These are phyloP conservation scores for Lepidonotus clava DNA, from an alignment of 2,888 invertebrate species.

Conservation along the genomic window DNA sequence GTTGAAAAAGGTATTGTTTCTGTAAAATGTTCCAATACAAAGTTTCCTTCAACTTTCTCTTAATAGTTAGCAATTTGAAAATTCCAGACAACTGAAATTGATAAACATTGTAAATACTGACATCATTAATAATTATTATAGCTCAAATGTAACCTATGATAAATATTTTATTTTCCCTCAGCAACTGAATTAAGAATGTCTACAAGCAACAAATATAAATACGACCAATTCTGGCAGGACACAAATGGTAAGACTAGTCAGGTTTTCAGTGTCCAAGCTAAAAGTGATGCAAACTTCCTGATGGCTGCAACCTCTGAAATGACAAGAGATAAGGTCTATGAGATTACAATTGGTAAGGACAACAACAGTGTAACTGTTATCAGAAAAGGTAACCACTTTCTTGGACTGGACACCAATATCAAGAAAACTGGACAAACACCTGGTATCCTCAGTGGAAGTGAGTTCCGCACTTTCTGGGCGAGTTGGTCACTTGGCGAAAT, in stretches of 20 bases:
- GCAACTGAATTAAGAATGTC: conserved; percentile 2
- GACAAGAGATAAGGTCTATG: neutral
- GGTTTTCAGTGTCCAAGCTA: neutral
- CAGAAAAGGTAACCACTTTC: neutral
- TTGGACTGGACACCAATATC: neutral
- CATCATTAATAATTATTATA: neutral
- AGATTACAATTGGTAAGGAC: neutral
- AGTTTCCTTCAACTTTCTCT: too few species aligned
- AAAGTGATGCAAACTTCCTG: neutral
- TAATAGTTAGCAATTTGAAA: too few species aligned
- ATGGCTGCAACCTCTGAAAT: neutral
- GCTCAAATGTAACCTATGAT: too few species aligned
- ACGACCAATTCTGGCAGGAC: conserved; percentile 2
- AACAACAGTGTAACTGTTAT: neutral
- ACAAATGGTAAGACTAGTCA: neutral
- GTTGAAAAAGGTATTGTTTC: too few species aligned
- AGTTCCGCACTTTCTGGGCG: neutral
- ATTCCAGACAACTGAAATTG: too few species aligned
- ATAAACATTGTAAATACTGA: neutral
- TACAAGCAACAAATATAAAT: neutral
- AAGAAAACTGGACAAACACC: neutral
- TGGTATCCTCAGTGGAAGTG: neutral
- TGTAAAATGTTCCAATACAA: too few species aligned
- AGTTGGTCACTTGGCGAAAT: conserved; percentile 3
- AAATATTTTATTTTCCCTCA: neutral